Percentiles rank a stretch among this genome's conserved stretches.
Evolutionary conservation across 2,888 invertebrate genomes (phyloP).

Genomic region (Orthosia gothica): DNA sequence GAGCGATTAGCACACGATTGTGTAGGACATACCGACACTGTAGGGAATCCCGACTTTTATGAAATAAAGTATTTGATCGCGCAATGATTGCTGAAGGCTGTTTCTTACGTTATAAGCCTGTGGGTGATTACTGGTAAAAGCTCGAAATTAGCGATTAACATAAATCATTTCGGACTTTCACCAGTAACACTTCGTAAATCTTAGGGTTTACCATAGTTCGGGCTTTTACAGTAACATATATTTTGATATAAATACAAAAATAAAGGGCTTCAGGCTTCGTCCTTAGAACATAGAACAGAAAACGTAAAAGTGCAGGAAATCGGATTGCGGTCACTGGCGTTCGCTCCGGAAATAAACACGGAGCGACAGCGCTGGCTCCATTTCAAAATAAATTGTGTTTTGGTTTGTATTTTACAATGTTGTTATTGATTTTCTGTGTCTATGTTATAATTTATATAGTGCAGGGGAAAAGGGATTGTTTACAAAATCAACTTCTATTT

Average conservation of each 20-base stretch:
- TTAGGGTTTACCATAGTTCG: too few relatives aligned
- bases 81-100: too few relatives aligned
- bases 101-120: too few relatives aligned
- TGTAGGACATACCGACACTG: too few relatives aligned
- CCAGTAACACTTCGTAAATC: too few relatives aligned
- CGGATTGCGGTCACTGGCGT: slow-evolving; percentile 61
- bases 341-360: slow-evolving; percentile 58
- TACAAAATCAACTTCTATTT: not conserved
- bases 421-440: slow-evolving; percentile 6
- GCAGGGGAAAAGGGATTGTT: not conserved
- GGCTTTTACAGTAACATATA: not conserved
- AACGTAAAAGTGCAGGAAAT: slow-evolving; percentile 65
- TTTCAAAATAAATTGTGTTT: slow-evolving; percentile 34
- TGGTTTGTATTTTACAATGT: slow-evolving; percentile 41
- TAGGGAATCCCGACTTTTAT: too few relatives aligned
- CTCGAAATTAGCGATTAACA: too few relatives aligned
- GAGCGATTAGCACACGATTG: too few relatives aligned
- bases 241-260: slow-evolving; percentile 16
- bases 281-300: slow-evolving; percentile 35
- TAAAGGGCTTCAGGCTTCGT: slow-evolving; percentile 9
- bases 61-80: too few relatives aligned
- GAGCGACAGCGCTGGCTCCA: slow-evolving; percentile 18
- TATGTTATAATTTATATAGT: too few relatives aligned
- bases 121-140: too few relatives aligned
- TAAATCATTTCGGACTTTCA: too few relatives aligned